phyloP scores from a whole-genome alignment of 1,140 invertebrate genomes.

The Vanessa atalanta region DNA sequence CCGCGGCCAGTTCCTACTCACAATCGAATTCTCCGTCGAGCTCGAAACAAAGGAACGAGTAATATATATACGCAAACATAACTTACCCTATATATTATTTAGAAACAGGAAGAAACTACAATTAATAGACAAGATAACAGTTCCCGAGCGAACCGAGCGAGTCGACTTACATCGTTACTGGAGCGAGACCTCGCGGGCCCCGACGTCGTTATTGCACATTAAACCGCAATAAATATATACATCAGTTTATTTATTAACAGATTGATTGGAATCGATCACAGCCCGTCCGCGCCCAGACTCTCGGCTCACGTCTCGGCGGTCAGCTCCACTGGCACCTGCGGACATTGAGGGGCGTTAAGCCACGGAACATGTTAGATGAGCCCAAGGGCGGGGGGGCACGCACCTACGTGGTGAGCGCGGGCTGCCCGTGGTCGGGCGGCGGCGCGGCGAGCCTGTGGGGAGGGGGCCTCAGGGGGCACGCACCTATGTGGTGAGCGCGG shows the following conservation, averaged over 20 bases:
- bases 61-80: slow-evolving; percentile 24
- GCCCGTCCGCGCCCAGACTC: slow-evolving; percentile 5
- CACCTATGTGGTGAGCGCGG: slow-evolving; percentile 70
- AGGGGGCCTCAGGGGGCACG: too few species aligned
- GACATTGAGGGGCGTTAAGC: too few species aligned
- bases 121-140: slow-evolving; percentile 42
- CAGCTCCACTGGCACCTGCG: slow-evolving; percentile 2
- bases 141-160: slow-evolving; percentile 4
- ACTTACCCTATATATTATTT: slow-evolving; percentile 54
- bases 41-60: slow-evolving; percentile 37
- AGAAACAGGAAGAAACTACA: slow-evolving; percentile 67
- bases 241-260: slow-evolving; percentile 44
- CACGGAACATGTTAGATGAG: too few species aligned
- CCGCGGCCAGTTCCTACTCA: neutral
- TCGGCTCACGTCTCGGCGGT: too few species aligned
- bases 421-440: slow-evolving; percentile 48
- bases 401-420: slow-evolving; percentile 70
- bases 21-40: slow-evolving; percentile 38
- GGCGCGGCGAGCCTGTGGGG: slow-evolving; percentile 10
- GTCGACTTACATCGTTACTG: neutral
- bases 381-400: too few species aligned
- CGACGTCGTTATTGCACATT: slow-evolving; percentile 50
- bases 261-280: slow-evolving; percentile 11
- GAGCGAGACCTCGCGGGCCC: too few species aligned
- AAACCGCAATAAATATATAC: slow-evolving; percentile 54